Evolutionary conservation across 1,140 invertebrate genomes (phyloP).

Genomic region (Orussus abietinus): DNA sequence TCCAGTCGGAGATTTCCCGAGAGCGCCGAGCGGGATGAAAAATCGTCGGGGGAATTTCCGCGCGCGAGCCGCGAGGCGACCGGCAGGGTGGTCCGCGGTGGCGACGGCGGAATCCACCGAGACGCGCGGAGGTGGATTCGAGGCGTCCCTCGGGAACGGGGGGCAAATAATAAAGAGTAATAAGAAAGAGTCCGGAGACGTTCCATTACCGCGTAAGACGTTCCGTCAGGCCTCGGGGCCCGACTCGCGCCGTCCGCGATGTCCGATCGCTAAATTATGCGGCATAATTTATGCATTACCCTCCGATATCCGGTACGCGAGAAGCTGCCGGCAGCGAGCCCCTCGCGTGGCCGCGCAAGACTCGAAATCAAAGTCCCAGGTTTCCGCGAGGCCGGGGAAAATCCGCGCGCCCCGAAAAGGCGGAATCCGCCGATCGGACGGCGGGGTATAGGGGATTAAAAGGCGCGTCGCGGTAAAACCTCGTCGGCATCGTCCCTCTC

Average conservation of each 20-base stretch:
- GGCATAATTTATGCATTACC: constrained; percentile 27
- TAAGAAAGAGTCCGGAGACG: constrained; percentile 22
- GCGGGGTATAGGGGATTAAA: constrained; percentile 3
- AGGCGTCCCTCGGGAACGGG: constrained; percentile 16
- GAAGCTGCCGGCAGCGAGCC: too few species aligned
- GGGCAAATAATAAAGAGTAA: constrained; percentile 31
- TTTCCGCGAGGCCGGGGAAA: too few species aligned
- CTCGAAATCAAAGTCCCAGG: too few species aligned
- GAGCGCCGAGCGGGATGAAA: too few species aligned
- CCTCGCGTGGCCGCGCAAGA: too few species aligned
- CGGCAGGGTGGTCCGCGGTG: too few species aligned
- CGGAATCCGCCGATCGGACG: background rate
- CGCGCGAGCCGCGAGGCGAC: too few species aligned
- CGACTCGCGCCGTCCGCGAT: constrained; percentile 10
- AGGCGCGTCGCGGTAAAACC: background rate
- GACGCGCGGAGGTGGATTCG: constrained; percentile 6
- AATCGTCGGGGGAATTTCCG: too few species aligned
- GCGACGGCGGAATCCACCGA: too few species aligned
- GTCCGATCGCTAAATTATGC: constrained; percentile 25
- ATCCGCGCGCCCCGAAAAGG: too few species aligned
- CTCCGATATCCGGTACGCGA: constrained; percentile 21
- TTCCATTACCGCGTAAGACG: constrained; percentile 30
- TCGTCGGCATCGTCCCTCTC: too few species aligned
- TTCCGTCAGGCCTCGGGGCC: constrained; percentile 9
- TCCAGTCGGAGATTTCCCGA: too few species aligned